Evolutionary conservation across 2,113 vertebrate genomes (phyloP), one percentile per base, ranked within the genome.

Genomic region (Eretmochelys imbricata): DNA sequence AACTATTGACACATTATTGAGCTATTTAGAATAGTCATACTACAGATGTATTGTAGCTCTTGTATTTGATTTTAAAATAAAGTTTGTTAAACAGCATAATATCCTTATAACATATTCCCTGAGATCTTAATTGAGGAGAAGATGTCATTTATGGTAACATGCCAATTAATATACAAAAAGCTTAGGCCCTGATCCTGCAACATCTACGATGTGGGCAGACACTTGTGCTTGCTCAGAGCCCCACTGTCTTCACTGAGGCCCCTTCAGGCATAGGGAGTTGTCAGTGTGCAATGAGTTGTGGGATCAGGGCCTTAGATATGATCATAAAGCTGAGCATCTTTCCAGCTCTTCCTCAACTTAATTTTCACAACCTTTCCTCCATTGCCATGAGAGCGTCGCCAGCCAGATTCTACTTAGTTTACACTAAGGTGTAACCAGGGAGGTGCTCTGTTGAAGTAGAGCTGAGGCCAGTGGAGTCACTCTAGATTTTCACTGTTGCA

Each of bases 21-120:
- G 85, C 3, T 0, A 48, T 93, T 95, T 90, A 75, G 84, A 76
- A 38, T 80, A 72, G n/a, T 42, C 94, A 83, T 24, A 57, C 4
- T 79, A 82, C n/a, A 88, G 62, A 19, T 48, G 93, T 90, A 42
- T 79, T 3, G 2, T 27, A 82, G 53, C 14, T 27, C n/a, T 42
- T 35, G 38, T 82, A 42, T 54, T 82, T 55, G 50, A 38, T 82
- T 82, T 78, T 25, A 78, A 48, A 78, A 48, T 80, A 92, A 35
- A 8, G 4, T 80, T 94, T 88, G n/a, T 92, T 93, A 97, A 75
- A 0, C 22, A 72, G 25, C 25, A 78, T 78, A 88, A 86, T 12
- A 89, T 87, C 14, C 38, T 83, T 92, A 90, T 85, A 90, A 85
- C 35, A 62, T 87, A 89, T 93, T 57, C 7, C 80, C 22, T 89